Percentiles rank a stretch among this genome's conserved stretches.
Evolutionary conservation across 1,140 invertebrate species (phyloP).

Genomic region (Drosophila baimaii): DNA sequence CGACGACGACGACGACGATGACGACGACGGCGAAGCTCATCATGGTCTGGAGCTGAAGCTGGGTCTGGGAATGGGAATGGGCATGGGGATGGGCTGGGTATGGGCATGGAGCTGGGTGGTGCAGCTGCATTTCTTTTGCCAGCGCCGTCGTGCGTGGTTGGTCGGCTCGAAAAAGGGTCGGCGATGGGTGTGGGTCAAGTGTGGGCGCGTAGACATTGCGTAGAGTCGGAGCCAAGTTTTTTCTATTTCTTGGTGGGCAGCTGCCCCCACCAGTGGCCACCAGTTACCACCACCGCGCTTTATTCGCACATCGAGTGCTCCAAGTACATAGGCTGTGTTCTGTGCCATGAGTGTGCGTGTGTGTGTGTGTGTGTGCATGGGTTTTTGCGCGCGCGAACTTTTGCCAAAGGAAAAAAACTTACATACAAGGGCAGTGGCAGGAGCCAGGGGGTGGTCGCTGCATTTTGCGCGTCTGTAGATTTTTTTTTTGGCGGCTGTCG

Average conservation of each 20-base stretch:
- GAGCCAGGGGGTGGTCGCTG: slow-evolving; percentile 35
- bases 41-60: slow-evolving; percentile 44
- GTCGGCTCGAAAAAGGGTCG: slow-evolving; percentile 54
- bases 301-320: slow-evolving; percentile 49
- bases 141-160: slow-evolving; percentile 67
- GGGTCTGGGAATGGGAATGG: background rate
- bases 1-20: slow-evolving; percentile 23
- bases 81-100: slow-evolving; percentile 1
- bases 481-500: slow-evolving; percentile 68
- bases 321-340: slow-evolving; percentile 53
- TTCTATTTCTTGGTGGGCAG: slow-evolving; percentile 73
- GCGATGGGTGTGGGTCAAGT: slow-evolving; percentile 48
- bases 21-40: slow-evolving; percentile 30
- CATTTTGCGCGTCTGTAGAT: slow-evolving; percentile 72
- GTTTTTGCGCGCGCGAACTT: slow-evolving; percentile 75
- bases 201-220: slow-evolving; percentile 79
- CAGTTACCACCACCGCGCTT: slow-evolving; percentile 31
- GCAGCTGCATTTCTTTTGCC: slow-evolving; percentile 56
- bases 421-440: slow-evolving; percentile 48
- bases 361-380: slow-evolving; percentile 34
- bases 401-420: slow-evolving; percentile 78
- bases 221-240: slow-evolving; percentile 76
- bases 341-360: slow-evolving; percentile 9
- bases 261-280: slow-evolving; percentile 4
- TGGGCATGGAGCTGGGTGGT: slow-evolving; percentile 20